Conservation (phyloP, 2,113 vertebrate genomes). For the Kryptolebias marmoratus region DNA sequence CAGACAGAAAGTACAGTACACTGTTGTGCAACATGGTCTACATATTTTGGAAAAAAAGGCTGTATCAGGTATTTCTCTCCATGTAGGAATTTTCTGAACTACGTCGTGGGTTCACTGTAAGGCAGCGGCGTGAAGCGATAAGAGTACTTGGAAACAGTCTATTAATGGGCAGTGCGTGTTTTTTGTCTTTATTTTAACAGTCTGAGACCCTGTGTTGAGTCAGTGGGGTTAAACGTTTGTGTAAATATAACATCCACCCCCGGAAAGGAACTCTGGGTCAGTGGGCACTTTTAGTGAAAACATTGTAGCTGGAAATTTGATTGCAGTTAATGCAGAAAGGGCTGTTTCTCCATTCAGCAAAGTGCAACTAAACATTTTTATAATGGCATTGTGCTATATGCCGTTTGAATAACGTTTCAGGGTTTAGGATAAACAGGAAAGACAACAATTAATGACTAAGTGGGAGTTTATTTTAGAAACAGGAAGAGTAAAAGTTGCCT, state of each 20-base stretch:
- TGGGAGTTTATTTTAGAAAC: constrained; percentile 2
- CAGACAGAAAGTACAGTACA: constrained; percentile 17
- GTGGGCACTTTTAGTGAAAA: constrained; percentile 24
- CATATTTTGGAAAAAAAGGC: constrained; percentile 20
- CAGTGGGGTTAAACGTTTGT: constrained; percentile 23
- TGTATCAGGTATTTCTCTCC: not conserved
- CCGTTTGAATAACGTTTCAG: constrained; percentile 18
- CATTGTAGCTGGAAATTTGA: constrained; percentile 31
- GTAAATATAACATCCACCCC: constrained; percentile 53
- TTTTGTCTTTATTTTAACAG: constrained; percentile 43
- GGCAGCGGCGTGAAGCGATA: constrained; percentile 35
- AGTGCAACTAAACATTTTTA: constrained; percentile 25
- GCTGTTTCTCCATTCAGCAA: not conserved
- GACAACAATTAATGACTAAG: constrained; percentile 36
- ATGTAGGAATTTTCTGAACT: constrained; percentile 42
- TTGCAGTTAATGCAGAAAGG: constrained; percentile 14
- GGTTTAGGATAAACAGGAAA: constrained; percentile 37
- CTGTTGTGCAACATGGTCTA: constrained; percentile 13
- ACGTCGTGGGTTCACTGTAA: constrained; percentile 15
- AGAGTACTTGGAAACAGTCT: constrained; percentile 25
- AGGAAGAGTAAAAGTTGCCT: not conserved
- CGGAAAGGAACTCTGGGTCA: constrained; percentile 45
- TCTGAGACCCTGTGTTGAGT: constrained; percentile 31
- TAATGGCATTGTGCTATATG: constrained; percentile 1
- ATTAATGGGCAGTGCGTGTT: constrained; percentile 20